A percentile compares a stretch with the other conserved stretches of the same genome.
Evolutionary conservation across 1,140 invertebrate genomes (phyloP).

Genomic region (Trachymyrmex cornetzi): DNA sequence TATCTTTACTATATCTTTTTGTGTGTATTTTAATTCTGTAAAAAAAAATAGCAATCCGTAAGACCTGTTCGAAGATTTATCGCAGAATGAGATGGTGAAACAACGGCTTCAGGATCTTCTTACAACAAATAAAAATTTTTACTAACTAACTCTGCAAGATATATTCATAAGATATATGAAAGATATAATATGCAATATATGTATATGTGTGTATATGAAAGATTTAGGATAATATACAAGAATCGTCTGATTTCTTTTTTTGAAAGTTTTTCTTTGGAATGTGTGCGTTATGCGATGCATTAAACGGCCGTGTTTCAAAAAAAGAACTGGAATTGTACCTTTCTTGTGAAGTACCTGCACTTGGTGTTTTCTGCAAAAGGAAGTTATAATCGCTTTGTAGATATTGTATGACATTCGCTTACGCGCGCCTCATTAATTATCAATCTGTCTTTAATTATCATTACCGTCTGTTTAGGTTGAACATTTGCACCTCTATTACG

Average conservation of each 20-base stretch:
- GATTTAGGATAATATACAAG: constrained; percentile 7
- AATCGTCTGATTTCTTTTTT: not conserved
- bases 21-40: too few species aligned
- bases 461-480: constrained; percentile 1
- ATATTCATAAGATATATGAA: not conserved
- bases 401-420: not conserved
- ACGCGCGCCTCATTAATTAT: not conserved
- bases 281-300: too few species aligned
- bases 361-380: not conserved
- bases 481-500: not conserved
- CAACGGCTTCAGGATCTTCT: too few species aligned
- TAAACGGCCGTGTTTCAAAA: too few species aligned
- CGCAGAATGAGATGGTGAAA: too few species aligned
- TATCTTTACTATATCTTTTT: too few species aligned
- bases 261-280: not conserved
- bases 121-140: not conserved
- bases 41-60: too few species aligned
- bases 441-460: not conserved
- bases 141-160: not conserved
- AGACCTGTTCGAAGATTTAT: too few species aligned
- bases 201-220: constrained; percentile 6
- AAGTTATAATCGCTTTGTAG: not conserved
- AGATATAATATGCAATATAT: too few species aligned
- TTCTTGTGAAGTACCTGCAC: not conserved
- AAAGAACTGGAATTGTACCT: not conserved